Base-by-base conservation (phyloP, 2,113 vertebrate genomes). In the Rhabdornis inornatus region DNA sequence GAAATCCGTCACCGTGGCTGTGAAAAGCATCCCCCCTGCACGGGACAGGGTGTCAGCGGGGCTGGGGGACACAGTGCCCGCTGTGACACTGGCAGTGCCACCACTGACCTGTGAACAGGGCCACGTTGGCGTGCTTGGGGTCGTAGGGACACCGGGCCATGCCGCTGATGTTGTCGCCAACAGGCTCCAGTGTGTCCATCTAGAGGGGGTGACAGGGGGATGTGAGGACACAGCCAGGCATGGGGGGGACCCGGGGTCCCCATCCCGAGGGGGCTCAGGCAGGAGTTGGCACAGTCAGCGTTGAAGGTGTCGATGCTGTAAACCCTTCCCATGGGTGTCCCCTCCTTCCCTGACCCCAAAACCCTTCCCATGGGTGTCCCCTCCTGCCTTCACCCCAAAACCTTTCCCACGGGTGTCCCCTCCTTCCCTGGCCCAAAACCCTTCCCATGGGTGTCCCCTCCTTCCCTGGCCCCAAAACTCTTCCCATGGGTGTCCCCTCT, bases 81-180 rank as follows among this genome's bases (percentile, higher is more conserved):
- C 42, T 0, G 3, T 0, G 39, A 35, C 18, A 4, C 12, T 3
- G 6, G 27, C 5, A 2, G 39, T 12, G 81, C 59, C 79, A 31
- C 40, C 95, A 85, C 97, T 97, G 96, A 99, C 99, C 99, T 93
- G 99, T 99, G 95, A 99, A 99, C 56, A 99, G 97, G 75, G 99
- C 99, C 14, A 99, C 99, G 10, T 99, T 99, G 95, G 99, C 99
- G 0, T 99, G 99, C 94, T 99, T 99, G 76, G 99, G 99, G 91
- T 99, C 99, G 1, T 99, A 99, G 2, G 99, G 99, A 85, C 99
- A 99, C 16, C 99, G 98, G 2, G 99, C 99, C 99, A 99, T 99
- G 45, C 99, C 99, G 2, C 99, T 99, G 96, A 99, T 98, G 42
- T 98, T 98, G 95, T 99, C 99, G 56, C 99, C 99, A 0, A 98